Conservation (phyloP, 2,888 invertebrate species). For the Latheticus oryzae region DNA sequence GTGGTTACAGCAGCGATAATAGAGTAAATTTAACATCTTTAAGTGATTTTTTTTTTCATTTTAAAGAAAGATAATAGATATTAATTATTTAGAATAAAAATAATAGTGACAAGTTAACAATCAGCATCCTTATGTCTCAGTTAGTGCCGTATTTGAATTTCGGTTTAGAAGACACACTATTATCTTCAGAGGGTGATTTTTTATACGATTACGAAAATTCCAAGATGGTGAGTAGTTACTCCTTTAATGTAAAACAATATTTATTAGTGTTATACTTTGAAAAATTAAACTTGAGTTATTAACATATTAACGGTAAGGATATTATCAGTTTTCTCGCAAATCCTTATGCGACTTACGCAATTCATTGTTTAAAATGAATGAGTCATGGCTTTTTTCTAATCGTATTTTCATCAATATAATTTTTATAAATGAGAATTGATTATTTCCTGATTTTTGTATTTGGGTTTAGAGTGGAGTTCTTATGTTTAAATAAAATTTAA, state of each 20-base stretch:
- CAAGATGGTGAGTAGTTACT: slow-evolving; percentile 58
- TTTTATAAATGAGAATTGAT: not conserved
- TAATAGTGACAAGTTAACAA: no score
- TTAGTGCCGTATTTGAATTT: slow-evolving; percentile 70
- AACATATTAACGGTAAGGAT: slow-evolving; percentile 8
- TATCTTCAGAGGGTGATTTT: slow-evolving; percentile 53
- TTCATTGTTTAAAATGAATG: slow-evolving; percentile 47
- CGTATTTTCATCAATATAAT: not conserved
- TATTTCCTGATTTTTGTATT: no score
- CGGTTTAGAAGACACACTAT: slow-evolving; percentile 60
- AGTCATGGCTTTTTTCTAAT: slow-evolving; percentile 37
- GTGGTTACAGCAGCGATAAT: slow-evolving; percentile 20
- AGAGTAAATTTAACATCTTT: no score
- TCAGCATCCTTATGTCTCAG: slow-evolving; percentile 71
- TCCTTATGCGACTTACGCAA: slow-evolving; percentile 44
- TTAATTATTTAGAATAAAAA: no score
- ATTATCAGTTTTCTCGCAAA: slow-evolving; percentile 27
- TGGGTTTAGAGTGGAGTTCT: no score
- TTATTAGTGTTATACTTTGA: slow-evolving; percentile 3
- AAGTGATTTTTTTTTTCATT: no score
- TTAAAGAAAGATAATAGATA: no score
- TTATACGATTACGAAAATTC: slow-evolving; percentile 54
- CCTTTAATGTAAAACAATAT: not conserved
- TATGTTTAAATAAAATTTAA: no score
- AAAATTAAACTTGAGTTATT: slow-evolving; percentile 9